Evolutionary conservation across 1,140 invertebrate species (phyloP).

Genomic region (Pantala flavescens): DNA sequence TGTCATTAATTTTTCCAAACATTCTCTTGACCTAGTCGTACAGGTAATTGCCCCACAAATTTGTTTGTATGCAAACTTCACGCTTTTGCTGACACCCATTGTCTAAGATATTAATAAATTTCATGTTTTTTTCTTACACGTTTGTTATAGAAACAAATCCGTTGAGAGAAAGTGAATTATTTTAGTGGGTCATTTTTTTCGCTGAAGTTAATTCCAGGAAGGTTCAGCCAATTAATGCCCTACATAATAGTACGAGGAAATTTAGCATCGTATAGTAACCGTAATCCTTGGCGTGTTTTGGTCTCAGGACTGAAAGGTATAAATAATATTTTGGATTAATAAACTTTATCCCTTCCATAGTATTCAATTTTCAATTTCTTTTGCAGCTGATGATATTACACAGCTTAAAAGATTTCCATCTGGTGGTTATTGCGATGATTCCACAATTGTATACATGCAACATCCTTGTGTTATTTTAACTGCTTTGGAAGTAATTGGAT

Average conservation of each 20-base stretch:
- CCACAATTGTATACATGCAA: conserved; percentile 70
- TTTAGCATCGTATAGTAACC: conserved; percentile 70
- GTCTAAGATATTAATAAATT: no score
- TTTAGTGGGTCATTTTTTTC: no score
- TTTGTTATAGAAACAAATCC: no score
- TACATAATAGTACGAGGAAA: conserved; percentile 79
- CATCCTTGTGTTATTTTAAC: conserved; percentile 77
- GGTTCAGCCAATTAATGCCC: conserved; percentile 47
- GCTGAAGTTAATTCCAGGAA: background rate
- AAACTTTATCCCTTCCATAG: no score
- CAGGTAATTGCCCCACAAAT: no score
- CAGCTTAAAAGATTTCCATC: conserved; percentile 66
- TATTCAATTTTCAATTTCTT: background rate
- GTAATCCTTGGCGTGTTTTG: conserved; percentile 71
- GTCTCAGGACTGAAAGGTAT: conserved; percentile 72
- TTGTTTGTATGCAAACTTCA: no score
- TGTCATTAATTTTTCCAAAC: no score
- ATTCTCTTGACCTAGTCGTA: no score
- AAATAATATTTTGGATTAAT: background rate
- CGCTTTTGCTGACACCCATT: no score
- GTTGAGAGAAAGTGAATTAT: no score
- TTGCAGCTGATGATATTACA: conserved; percentile 64
- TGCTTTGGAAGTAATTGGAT: conserved; percentile 72
- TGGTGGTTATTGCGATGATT: conserved; percentile 65
- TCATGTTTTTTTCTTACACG: no score